Conservation (phyloP, 2,113 vertebrate genomes). For the Muscicapa adusta region DNA sequence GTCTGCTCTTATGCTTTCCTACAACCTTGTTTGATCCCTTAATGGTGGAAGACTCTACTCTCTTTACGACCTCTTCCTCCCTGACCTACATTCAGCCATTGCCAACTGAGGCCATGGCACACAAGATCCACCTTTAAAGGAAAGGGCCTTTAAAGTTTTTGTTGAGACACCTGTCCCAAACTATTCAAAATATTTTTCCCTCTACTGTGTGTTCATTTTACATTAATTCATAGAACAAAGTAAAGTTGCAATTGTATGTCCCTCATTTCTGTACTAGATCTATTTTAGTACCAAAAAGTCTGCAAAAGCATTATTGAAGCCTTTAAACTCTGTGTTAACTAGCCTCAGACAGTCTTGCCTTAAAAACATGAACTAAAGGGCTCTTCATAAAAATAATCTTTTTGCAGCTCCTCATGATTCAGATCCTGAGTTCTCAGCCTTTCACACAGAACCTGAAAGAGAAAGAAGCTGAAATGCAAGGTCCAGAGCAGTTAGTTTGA, state of each 20-base stretch:
- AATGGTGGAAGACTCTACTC: neutral
- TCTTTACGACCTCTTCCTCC: neutral
- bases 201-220: fast-evolving
- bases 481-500: neutral
- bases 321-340: neutral
- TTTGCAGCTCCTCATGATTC: neutral
- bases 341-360: neutral
- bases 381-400: neutral
- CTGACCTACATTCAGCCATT: neutral
- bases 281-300: neutral
- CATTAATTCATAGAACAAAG: neutral
- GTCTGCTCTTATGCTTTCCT: neutral
- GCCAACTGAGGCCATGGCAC: fast-evolving
- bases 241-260: neutral
- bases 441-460: neutral
- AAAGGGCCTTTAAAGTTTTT: neutral
- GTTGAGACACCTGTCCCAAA: neutral
- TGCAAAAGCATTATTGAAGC: neutral
- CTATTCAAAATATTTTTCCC: neutral
- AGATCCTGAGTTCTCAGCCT: neutral
- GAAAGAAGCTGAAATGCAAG: neutral
- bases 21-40: neutral
- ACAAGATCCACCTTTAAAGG: neutral
- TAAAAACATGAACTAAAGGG: neutral
- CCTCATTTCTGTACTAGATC: neutral